Evolutionary conservation across 2,797 vertebrate species (phyloP), one percentile per base, ranked within the genome.

Genomic region (Myiothlypis coronata): DNA sequence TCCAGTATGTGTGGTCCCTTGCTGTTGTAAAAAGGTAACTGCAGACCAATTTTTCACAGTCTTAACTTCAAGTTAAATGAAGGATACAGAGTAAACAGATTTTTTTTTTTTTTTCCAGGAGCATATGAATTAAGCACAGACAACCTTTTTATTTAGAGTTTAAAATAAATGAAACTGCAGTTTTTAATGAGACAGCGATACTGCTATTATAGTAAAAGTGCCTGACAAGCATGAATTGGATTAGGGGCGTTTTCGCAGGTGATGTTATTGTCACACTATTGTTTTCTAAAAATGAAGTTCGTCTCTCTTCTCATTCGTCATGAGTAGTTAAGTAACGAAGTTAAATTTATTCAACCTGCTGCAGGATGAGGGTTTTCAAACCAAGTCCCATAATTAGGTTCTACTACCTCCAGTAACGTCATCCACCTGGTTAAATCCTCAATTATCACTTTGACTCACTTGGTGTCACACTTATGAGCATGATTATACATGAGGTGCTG

Each of bases 401-500:
- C n/a, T 2, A 1, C 56, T 83, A 47, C 55, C 30, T 89, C 72
- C 6, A 34, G 61, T 83, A 87, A 67, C 3, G 2, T 60, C 83
- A 76, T 67, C 55, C 2, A 9, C 57, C 28, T 61, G 32, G 35
- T 78, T 93, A 94, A 89, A 87, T 87, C 68, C 49, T 72, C 72
- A 84, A 5, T 78, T 82, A 67, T 67, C 56, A 41, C 83, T 90
- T 92, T 53, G 71, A 76, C 71, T 91, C 15, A 32, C 57, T 61
- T 89, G 65, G 43, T 90, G 83, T 83, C 71, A 93, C 64, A 44
- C 72, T 83, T 86, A 72, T 30, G 57, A 90, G 39, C 23, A 21
- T 89, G 78, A 94, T 96, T 95, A 90, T 59, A 86, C 55, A 67
- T 46, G 35, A 85, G 59, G 67, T 83, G 44, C 55, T 93, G 67